Evolutionary conservation across 1,140 invertebrate species (phyloP).

Genomic region (Penaeus indicus): DNA sequence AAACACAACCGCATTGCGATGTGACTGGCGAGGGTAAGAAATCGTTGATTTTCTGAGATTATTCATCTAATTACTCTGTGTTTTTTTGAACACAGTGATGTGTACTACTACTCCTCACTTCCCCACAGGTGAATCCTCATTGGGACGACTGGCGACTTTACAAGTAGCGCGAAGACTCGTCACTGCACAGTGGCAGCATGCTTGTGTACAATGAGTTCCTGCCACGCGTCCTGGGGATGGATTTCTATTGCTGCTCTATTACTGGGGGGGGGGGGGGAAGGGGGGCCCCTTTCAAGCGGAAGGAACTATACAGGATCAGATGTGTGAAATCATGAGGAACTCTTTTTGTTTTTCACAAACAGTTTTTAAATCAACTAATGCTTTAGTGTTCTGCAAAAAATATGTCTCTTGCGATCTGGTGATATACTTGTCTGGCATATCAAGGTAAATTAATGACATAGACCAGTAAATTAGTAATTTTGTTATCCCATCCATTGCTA

Average conservation of each 20-base stretch:
- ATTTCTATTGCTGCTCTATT: slow-evolving; percentile 89
- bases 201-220: slow-evolving; percentile 96
- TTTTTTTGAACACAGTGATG: background rate
- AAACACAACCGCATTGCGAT: slow-evolving; percentile 88
- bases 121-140: slow-evolving; percentile 84
- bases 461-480: background rate
- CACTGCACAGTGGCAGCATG: slow-evolving; percentile 90
- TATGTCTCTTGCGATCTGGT: too few species aligned
- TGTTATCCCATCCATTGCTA: background rate
- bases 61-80: too few species aligned
- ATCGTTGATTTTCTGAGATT: too few species aligned
- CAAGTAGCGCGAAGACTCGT: slow-evolving; percentile 87
- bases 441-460: too few species aligned
- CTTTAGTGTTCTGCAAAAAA: too few species aligned
- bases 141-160: slow-evolving; percentile 91
- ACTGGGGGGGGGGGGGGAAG: too few species aligned
- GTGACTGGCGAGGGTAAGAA: slow-evolving; percentile 74
- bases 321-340: background rate
- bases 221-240: slow-evolving; percentile 92
- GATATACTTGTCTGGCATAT: too few species aligned
- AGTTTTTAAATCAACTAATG: background rate
- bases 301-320: slow-evolving; percentile 85
- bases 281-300: slow-evolving; percentile 83
- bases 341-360: background rate
- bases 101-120: background rate